Evolutionary conservation across 1,140 invertebrate species (phyloP).

Genomic region (Tetramorium parvispinum): DNA sequence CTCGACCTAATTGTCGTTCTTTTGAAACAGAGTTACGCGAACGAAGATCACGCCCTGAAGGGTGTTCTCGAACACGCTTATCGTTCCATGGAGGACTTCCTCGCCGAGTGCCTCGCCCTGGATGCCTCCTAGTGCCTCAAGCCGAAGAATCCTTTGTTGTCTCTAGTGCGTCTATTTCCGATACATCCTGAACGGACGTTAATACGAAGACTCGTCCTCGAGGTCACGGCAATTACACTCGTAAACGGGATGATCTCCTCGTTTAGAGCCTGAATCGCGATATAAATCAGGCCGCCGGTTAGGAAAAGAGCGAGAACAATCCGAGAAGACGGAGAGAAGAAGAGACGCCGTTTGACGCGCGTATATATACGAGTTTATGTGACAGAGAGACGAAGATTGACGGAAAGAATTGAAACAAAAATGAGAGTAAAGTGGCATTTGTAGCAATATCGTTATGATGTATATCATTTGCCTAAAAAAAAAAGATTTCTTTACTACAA

Average conservation of each 20-base stretch:
- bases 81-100: slow-evolving; percentile 94
- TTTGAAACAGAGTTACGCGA: slow-evolving; percentile 90
- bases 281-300: slow-evolving; percentile 17
- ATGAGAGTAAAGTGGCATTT: slow-evolving; percentile 61
- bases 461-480: slow-evolving; percentile 63
- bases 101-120: slow-evolving; percentile 93
- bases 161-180: slow-evolving; percentile 80
- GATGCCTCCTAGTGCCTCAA: slow-evolving; percentile 88
- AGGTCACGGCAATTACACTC: slow-evolving; percentile 35
- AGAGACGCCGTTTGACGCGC: slow-evolving; percentile 6
- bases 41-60: slow-evolving; percentile 92
- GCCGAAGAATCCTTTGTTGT: slow-evolving; percentile 81
- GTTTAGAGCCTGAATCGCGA: slow-evolving; percentile 45
- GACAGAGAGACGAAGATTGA: not conserved
- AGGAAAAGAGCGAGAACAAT: not conserved
- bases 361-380: not conserved
- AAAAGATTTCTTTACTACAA: slow-evolving; percentile 68
- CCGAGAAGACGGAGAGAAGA: not conserved
- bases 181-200: slow-evolving; percentile 65
- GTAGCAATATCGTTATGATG: slow-evolving; percentile 71
- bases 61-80: slow-evolving; percentile 94
- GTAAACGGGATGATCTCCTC: slow-evolving; percentile 36
- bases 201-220: slow-evolving; percentile 30
- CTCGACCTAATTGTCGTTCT: not conserved
- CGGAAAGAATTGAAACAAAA: not conserved